phyloP scores from a whole-genome alignment of 2,888 invertebrate species.

The Coleophora deauratella region DNA sequence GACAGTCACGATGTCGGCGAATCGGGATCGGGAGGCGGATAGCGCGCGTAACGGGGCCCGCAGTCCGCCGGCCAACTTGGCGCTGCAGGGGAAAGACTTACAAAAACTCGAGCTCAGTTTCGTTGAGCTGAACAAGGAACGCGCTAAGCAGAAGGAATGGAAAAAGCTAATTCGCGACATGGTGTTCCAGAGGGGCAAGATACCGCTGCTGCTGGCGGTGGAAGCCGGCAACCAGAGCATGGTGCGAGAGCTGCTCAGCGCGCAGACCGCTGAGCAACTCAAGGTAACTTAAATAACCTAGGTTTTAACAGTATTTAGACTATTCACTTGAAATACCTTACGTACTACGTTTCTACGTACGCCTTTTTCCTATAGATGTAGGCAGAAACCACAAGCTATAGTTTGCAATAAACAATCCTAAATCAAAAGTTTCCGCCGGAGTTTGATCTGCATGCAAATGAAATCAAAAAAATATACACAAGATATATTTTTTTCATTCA shows the following conservation, averaged over 20 bases:
- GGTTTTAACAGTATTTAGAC: neutral
- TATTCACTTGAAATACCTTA: neutral
- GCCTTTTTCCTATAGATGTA: no score
- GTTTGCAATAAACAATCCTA: no score
- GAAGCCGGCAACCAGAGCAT: slow-evolving; percentile 97
- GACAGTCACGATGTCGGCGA: slow-evolving; percentile 34
- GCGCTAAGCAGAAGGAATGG: slow-evolving; percentile 69
- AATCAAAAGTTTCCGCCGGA: no score
- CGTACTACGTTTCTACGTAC: no score
- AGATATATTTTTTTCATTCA: no score
- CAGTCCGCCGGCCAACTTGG: slow-evolving; percentile 43
- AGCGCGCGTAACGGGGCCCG: slow-evolving; percentile 31
- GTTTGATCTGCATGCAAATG: no score
- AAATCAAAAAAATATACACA: no score
- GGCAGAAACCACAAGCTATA: no score
- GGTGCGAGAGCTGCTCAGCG: slow-evolving; percentile 92
- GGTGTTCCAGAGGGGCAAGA: slow-evolving; percentile 89
- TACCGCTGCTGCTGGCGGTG: slow-evolving; percentile 94
- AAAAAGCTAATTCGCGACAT: slow-evolving; percentile 73
- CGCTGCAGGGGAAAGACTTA: slow-evolving; percentile 44
- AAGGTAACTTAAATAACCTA: slow-evolving; percentile 62
- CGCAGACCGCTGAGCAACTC: slow-evolving; percentile 91
- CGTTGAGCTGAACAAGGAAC: slow-evolving; percentile 68
- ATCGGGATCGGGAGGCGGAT: slow-evolving; percentile 4
- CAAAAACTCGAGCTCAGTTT: slow-evolving; percentile 67